phyloP scores from a whole-genome alignment of 2,797 vertebrate genomes.

The Spondyliosoma cantharus region DNA sequence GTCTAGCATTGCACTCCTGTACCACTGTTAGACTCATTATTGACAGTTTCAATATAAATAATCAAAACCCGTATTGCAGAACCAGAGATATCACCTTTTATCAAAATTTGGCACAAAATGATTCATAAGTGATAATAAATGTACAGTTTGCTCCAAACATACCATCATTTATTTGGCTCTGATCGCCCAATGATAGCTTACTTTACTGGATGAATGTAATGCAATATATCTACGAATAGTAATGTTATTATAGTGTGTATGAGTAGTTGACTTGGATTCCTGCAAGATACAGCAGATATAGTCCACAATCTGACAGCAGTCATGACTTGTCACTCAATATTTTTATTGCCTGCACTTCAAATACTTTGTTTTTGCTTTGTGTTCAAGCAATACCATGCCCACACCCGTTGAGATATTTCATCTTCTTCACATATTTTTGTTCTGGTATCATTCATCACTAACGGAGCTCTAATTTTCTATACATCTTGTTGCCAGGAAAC shows the following conservation, averaged over 20 bases:
- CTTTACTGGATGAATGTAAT: background rate
- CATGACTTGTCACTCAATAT: background rate
- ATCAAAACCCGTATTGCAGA: background rate
- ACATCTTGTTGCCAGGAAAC: constrained; percentile 60
- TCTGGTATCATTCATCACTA: constrained; percentile 33
- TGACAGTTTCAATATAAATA: background rate
- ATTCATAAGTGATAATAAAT: background rate
- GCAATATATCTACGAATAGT: background rate
- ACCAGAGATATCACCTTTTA: no score
- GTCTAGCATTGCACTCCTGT: no score
- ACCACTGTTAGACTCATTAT: no score
- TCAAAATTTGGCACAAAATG: background rate
- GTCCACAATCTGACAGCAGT: constrained; percentile 5
- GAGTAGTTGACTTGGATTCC: constrained; percentile 2
- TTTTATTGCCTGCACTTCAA: constrained; percentile 6
- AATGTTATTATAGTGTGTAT: background rate
- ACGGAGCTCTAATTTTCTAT: constrained; percentile 46
- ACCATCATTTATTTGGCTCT: background rate
- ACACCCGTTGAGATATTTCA: constrained; percentile 7
- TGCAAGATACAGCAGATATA: background rate
- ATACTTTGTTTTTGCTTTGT: constrained; percentile 14
- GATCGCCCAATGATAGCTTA: background rate
- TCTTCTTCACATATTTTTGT: constrained; percentile 28
- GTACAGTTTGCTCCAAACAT: background rate
- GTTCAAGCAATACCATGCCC: background rate